Conservation (phyloP, 2,797 vertebrate genomes). For the Tympanoctomys barrerae region DNA sequence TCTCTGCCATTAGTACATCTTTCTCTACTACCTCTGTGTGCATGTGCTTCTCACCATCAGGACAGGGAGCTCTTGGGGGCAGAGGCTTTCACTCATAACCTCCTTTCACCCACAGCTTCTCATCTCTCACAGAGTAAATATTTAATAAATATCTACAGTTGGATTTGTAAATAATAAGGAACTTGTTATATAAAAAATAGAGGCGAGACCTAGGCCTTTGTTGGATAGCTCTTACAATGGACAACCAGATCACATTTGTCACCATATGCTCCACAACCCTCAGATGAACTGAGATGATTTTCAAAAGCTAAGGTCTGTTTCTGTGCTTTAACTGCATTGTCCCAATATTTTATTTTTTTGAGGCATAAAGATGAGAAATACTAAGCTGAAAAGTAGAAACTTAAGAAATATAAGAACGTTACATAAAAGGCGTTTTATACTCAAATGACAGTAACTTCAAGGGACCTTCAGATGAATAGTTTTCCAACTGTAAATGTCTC, state of each 20-base stretch:
- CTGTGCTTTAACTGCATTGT: not conserved
- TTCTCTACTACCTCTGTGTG: not conserved
- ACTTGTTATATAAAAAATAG: not conserved
- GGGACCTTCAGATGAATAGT: not conserved
- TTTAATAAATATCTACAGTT: not conserved
- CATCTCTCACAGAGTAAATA: not conserved
- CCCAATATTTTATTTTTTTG: constrained; percentile 34
- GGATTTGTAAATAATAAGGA: not conserved
- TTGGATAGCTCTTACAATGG: not conserved
- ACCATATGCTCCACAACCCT: not conserved
- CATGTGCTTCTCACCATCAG: not conserved
- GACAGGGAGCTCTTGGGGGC: not conserved
- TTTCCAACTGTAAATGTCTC: not conserved
- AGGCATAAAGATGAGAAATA: not conserved
- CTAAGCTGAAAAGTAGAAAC: not conserved
- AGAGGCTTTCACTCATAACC: not conserved
- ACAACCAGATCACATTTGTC: not conserved
- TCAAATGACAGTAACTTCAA: constrained; percentile 4
- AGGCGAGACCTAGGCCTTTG: not conserved
- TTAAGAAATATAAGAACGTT: constrained; percentile 24
- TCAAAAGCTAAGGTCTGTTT: not conserved
- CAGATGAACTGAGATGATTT: not conserved
- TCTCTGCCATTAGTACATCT: not conserved
- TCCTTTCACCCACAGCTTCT: not conserved
- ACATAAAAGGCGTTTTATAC: not conserved